Base-by-base conservation (phyloP, 2,888 invertebrate species). In the Andrena dorsata region DNA sequence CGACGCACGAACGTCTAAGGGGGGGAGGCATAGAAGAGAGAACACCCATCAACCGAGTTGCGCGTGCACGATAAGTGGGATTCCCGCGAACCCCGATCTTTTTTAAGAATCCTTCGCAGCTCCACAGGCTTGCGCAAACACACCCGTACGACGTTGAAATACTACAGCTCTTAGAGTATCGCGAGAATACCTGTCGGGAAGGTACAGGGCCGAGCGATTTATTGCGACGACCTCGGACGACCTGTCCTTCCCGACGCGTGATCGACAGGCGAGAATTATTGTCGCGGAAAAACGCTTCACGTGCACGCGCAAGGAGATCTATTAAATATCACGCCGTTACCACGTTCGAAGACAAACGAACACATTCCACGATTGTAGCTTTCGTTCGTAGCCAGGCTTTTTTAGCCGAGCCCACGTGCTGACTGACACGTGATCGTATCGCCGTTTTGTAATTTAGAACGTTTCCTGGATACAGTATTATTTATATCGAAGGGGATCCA, bases 341-440 rank as follows among this genome's bases (percentile, higher is more conserved):
- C 70, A 82, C 77, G 82, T 74, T 82, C 77, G 58, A 58, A 74
- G 58, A 83, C 58, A 76, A 58, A 83, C 76, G 49, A 77, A 74
- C 77, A 74, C 82, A 77, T 83, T 83, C 77, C 83, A 74, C 70
- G 51, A 61, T 53, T 41, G 61, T 66, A 73, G 61, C 60, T 74
- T 77, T 83, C 28, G 26, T 82, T 82, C 60, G 49, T 35, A 66
- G 35, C 28, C 47, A 35, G 20, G 4, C 47, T 30, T 47, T 47
- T 69, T 56, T 26, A 2, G 16, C 47, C 41, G 65, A 10, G 28
- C 58, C 4, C 49, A 10, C 68, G 58, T 58, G 56, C 58, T 32
- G 68, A 60, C 70, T 47, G 66, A 60, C 81, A 58, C 53, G 80
- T 28, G 60, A 71, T 61, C 47, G 30, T 60, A 56, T 71, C 51